Conservation (phyloP, 2,888 invertebrate species). For the Hydraecia micacea region DNA sequence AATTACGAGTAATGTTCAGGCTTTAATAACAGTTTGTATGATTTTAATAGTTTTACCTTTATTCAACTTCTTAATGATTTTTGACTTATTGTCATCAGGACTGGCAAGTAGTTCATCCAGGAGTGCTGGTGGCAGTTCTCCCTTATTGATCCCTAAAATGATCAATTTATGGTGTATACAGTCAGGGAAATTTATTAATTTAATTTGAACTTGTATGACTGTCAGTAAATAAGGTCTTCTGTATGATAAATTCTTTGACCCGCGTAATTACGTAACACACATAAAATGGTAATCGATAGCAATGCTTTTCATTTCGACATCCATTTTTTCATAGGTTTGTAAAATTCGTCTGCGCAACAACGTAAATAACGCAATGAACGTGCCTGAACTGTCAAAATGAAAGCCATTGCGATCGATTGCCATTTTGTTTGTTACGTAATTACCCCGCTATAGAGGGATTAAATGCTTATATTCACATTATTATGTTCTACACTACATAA, state of each 20-base stretch:
- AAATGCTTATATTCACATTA: background rate
- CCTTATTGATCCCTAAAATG: slow-evolving; percentile 11
- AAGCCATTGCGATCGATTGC: background rate
- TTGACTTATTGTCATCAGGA: slow-evolving; percentile 15
- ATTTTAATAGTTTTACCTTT: slow-evolving; percentile 8
- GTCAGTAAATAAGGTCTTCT: background rate
- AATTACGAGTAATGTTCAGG: background rate
- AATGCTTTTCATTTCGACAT: background rate
- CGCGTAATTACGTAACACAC: background rate
- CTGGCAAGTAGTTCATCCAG: slow-evolving; percentile 5
- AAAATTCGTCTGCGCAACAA: too few species aligned
- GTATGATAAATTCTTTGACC: background rate
- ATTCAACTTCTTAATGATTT: slow-evolving; percentile 24
- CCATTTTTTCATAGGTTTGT: background rate
- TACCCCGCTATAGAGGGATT: background rate
- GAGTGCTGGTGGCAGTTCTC: slow-evolving; percentile 15
- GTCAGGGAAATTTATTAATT: background rate
- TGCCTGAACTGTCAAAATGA: background rate
- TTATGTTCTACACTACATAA: slow-evolving; percentile 6
- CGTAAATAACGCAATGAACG: too few species aligned
- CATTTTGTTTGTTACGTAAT: background rate
- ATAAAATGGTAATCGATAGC: background rate
- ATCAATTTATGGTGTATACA: background rate
- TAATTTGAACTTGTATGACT: background rate
- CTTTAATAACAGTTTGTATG: background rate